Evolutionary conservation across 92 coral and sea anemone genomes (phyloP).

Genomic region (Paramuricea clavata): DNA sequence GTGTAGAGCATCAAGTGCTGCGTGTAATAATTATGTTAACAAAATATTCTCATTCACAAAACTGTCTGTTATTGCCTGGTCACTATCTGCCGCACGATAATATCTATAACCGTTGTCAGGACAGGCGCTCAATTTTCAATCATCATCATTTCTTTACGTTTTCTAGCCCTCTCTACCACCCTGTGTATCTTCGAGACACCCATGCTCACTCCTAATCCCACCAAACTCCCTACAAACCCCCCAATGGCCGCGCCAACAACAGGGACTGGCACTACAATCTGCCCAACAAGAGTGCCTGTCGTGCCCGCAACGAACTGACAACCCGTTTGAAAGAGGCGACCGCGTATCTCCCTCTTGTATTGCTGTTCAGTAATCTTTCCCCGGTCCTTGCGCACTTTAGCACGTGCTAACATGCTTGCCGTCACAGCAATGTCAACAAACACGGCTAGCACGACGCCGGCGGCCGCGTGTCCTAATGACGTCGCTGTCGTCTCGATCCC

Average conservation of each 20-base stretch:
- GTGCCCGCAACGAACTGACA: constrained; percentile 99
- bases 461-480: constrained; percentile 98
- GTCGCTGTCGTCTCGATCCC: constrained; percentile 99
- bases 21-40: no score
- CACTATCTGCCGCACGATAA: no score
- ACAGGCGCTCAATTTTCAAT: constrained; percentile 44
- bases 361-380: constrained; percentile 87
- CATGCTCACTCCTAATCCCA: constrained; percentile 95
- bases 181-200: constrained; percentile 97
- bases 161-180: constrained; percentile 79
- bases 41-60: no score
- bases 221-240: constrained; percentile 94
- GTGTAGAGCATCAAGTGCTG: no score
- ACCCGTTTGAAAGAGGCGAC: constrained; percentile 90
- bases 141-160: constrained; percentile 45
- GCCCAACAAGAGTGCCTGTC: constrained; percentile 99
- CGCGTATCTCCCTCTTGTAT: constrained; percentile 83
- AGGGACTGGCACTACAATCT: constrained; percentile 99
- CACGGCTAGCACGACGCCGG: constrained; percentile 94
- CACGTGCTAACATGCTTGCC: constrained; percentile 90
- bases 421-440: constrained; percentile 93
- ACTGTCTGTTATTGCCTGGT: no score
- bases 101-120: no score
- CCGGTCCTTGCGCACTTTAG: constrained; percentile 87
- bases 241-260: constrained; percentile 99